Evolutionary conservation across 2,113 vertebrate genomes (phyloP).

Genomic region (Macrotis lagotis): DNA sequence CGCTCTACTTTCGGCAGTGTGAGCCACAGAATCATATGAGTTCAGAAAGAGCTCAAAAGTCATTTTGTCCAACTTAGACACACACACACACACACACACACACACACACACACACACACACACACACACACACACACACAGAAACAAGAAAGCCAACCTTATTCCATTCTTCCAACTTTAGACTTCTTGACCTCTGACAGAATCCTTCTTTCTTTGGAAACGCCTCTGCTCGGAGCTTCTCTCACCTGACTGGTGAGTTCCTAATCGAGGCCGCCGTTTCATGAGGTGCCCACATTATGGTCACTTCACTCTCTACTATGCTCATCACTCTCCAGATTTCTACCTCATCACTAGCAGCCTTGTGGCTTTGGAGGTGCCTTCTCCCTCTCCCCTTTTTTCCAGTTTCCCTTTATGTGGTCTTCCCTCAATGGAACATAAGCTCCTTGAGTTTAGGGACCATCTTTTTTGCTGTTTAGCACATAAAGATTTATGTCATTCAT

Average conservation of each 20-base stretch:
- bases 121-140: too few species aligned
- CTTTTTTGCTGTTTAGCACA: neutral
- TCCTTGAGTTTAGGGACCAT: neutral
- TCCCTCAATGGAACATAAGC: neutral
- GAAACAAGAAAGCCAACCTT: too few species aligned
- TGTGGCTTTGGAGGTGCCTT: too few species aligned
- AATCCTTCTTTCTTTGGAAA: neutral
- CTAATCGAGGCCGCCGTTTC: neutral
- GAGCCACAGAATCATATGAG: neutral
- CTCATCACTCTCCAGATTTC: neutral
- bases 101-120: too few species aligned
- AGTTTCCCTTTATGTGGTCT: neutral
- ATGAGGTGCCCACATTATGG: neutral
- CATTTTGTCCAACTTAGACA: too few species aligned
- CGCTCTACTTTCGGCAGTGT: neutral
- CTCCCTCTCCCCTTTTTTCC: neutral
- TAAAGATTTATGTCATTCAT: too few species aligned
- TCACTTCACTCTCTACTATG: neutral
- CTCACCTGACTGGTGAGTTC: neutral
- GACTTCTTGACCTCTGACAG: neutral
- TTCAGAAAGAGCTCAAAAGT: neutral
- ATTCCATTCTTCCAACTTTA: too few species aligned
- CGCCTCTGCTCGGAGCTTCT: neutral
- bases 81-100: too few species aligned
- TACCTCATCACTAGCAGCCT: neutral